Evolutionary conservation across 2,797 vertebrate species (phyloP).

Genomic region (Triplophysa bombifrons): DNA sequence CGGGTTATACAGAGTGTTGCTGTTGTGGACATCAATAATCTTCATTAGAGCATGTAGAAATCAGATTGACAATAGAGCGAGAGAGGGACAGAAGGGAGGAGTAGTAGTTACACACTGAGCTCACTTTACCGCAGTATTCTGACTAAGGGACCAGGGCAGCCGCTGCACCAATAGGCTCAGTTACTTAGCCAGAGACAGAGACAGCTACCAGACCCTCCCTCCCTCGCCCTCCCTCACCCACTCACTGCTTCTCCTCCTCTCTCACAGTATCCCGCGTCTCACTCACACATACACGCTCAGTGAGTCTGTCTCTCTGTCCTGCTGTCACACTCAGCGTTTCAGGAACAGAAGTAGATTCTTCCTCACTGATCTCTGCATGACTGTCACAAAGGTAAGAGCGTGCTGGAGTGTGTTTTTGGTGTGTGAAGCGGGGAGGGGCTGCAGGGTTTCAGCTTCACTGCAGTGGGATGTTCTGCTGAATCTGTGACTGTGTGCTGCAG

Average conservation of each 20-base stretch:
- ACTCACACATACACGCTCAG: constrained; percentile 14
- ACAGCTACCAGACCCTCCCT: constrained; percentile 70
- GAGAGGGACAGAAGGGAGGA: constrained; percentile 3
- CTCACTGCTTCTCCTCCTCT: constrained; percentile 46
- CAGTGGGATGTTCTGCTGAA: constrained; percentile 42
- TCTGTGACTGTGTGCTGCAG: constrained; percentile 29
- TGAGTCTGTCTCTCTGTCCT: constrained; percentile 21
- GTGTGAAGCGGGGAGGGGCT: constrained; percentile 6
- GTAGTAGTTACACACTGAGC: constrained; percentile 65
- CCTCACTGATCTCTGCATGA: constrained; percentile 87
- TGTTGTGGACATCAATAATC: constrained; percentile 14
- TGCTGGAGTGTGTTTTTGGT: constrained; percentile 25
- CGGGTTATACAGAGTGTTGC: not conserved
- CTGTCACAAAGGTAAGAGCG: constrained; percentile 91
- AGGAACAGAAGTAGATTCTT: constrained; percentile 75
- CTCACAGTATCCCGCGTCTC: constrained; percentile 41
- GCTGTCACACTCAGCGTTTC: constrained; percentile 64
- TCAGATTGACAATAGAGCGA: constrained; percentile 13
- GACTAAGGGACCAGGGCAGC: constrained; percentile 39
- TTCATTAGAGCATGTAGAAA: constrained; percentile 11
- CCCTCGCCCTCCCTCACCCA: constrained; percentile 53
- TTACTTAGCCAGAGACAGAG: constrained; percentile 64
- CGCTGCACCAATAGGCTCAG: constrained; percentile 62
- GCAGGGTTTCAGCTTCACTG: constrained; percentile 14
- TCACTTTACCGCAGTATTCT: constrained; percentile 76